These are phyloP conservation scores for Hetaerina americana DNA, from an alignment of 1,140 invertebrate species.

Conservation along the genomic window DNA sequence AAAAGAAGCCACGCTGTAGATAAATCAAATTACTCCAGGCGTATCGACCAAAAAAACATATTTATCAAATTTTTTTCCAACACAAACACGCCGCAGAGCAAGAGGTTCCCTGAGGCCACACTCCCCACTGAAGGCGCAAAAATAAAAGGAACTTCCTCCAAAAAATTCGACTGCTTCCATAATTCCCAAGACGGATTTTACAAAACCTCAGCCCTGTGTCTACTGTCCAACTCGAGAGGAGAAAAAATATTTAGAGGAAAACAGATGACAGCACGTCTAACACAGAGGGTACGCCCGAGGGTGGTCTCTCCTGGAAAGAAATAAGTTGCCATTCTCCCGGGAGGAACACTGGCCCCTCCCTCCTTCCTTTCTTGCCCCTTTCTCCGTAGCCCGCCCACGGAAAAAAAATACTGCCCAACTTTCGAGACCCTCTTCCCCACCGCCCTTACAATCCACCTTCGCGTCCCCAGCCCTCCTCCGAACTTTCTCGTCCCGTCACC, in stretches of 20 bases:
- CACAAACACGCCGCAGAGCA: too few species aligned
- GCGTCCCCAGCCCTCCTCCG: constrained; percentile 28
- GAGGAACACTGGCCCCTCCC: neutral
- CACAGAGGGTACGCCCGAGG: neutral
- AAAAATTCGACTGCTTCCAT: neutral
- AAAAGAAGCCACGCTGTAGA: too few species aligned
- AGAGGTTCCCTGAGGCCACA: neutral
- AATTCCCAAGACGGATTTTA: neutral
- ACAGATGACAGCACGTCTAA: neutral
- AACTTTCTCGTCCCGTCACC: constrained; percentile 31
- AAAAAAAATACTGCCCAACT: constrained; percentile 31
- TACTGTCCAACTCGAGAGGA: neutral
- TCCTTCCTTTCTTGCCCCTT: constrained; percentile 11
- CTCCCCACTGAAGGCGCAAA: neutral
- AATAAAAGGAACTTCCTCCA: neutral
- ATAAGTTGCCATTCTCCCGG: neutral
- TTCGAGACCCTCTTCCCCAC: constrained; percentile 29
- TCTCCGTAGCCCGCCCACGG: too few species aligned
- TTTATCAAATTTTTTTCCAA: too few species aligned
- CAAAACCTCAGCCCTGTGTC: neutral
- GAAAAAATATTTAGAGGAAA: neutral
- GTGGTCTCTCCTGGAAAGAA: neutral
- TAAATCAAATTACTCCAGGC: too few species aligned
- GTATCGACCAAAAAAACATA: too few species aligned
- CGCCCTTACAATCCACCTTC: constrained; percentile 32